Evolutionary conservation across 2,888 invertebrate genomes (phyloP).

Genomic region (Hofmannophila pseudospretella): DNA sequence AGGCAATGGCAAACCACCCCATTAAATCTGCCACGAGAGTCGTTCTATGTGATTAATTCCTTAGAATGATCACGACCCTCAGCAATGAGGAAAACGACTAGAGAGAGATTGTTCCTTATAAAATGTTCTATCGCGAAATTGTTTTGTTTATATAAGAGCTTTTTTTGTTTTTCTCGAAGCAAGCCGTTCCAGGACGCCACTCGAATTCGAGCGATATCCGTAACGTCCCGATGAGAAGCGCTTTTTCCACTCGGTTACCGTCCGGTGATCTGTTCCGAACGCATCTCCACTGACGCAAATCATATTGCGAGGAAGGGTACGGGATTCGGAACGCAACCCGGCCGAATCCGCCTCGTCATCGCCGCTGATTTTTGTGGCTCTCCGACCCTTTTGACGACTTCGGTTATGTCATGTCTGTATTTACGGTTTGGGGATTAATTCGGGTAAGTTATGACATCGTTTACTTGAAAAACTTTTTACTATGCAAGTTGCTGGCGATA

Average conservation of each 20-base stretch:
- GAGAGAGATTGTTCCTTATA: no score
- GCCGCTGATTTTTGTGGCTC: conserved; percentile 59
- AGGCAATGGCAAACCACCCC: no score
- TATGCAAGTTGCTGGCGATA: no score
- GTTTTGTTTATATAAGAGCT: conserved; percentile 1
- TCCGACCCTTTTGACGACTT: conserved; percentile 29
- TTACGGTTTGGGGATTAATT: conserved; percentile 18
- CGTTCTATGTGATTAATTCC: no score
- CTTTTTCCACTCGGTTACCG: conserved; percentile 77
- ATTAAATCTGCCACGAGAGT: no score
- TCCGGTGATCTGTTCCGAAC: conserved; percentile 71
- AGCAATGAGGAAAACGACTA: no score
- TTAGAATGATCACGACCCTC: no score
- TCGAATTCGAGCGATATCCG: conserved; percentile 49
- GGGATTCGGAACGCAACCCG: conserved; percentile 53
- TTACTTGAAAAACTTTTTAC: not conserved
- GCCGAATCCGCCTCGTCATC: conserved; percentile 61
- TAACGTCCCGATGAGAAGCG: conserved; percentile 68
- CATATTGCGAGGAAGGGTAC: conserved; percentile 76
- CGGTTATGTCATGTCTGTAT: conserved; percentile 30
- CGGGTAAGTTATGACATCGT: conserved; percentile 4
- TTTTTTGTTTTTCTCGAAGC: conserved; percentile 12
- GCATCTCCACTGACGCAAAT: conserved; percentile 76
- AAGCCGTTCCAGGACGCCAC: conserved; percentile 34
- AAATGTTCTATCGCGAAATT: not conserved